Base-by-base conservation (phyloP, 2,888 invertebrate species). In the Drosophila diplacantha region DNA sequence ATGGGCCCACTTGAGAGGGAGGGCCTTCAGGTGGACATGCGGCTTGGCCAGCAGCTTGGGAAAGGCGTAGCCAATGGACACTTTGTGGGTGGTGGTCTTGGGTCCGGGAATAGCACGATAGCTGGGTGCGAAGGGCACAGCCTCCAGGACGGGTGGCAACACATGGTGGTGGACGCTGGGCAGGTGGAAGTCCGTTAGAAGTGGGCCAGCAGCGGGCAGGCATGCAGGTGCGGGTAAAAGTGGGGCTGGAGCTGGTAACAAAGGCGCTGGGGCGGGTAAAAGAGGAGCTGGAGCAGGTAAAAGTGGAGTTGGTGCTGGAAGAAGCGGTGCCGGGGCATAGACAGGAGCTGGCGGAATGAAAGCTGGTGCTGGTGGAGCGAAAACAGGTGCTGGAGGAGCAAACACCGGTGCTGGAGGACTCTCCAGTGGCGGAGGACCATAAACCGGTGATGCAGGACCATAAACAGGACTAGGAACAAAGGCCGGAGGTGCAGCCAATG, bases 61-160 rank as follows among this genome's bases (percentile, higher is more conserved):
- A 39, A 86, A 85, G 0, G 83, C 84, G 56, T 84, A 87, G 14
- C 87, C 87, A 2, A 87, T 55, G 32, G 87, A 85, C 0, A 87
- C 72, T 2, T 85, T 86, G 26, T 87, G 85, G 2, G 85, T 83
- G 26, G 87, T 87, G 24, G 84, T 85, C 53, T 86, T 85, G 8
- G 87, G 87, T 18, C 87, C 87, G 9, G 83, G 82, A 18, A 85
- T 85, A 6, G 82, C 87, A 7, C 87, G 87, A 44, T 87, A 87
- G 16, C 64, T 73, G 24, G 81, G 80, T 1, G 76, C 66, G 41
- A 85, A 76, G 3, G 83, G 82, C n/a, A 84, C 51, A 0, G 86
- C 62, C 38, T 86, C 86, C 4, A 75, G 56, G 1, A 85, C 62
- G 2, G 71, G 80, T 6, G 80, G 82, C 51, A 82, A 29, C 31